phyloP scores from a whole-genome alignment of 2,888 invertebrate species.

The Ochlodes sylvanus region DNA sequence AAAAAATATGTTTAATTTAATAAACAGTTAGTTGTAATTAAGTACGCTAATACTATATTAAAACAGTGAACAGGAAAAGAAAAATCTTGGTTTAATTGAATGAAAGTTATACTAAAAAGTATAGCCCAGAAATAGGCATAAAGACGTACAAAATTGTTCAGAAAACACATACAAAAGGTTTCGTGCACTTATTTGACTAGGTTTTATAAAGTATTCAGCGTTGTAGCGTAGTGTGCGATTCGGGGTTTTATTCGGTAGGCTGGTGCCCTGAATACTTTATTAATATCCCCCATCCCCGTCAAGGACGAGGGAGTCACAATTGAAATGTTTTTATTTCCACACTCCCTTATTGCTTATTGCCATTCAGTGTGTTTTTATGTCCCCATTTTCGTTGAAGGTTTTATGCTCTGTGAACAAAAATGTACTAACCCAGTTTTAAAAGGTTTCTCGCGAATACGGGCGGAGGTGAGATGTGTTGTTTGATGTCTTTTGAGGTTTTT shows the following conservation, averaged over 20 bases:
- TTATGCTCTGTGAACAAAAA: neutral
- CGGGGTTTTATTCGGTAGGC: slow-evolving; percentile 33
- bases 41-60: no score
- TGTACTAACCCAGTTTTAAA: no score
- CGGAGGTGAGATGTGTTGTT: no score
- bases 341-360: slow-evolving; percentile 24
- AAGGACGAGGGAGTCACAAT: slow-evolving; percentile 6
- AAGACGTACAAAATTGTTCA: neutral
- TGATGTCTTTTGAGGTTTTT: no score
- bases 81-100: no score
- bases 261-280: slow-evolving; percentile 35
- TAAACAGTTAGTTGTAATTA: no score
- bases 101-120: no score
- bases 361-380: slow-evolving; percentile 6
- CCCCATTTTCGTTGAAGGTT: neutral
- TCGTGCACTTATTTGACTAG: slow-evolving; percentile 4
- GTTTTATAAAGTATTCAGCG: slow-evolving; percentile 37
- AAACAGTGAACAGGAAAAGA: no score
- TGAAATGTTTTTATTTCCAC: slow-evolving; percentile 29
- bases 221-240: slow-evolving; percentile 26
- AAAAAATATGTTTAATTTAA: no score
- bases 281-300: slow-evolving; percentile 20
- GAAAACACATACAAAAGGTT: slow-evolving; percentile 7
- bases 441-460: no score
- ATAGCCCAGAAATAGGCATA: no score